A percentile compares a stretch with the other conserved stretches of the same genome.
Conservation (phyloP, 2,888 invertebrate genomes). For the Drosophila helvetica region DNA sequence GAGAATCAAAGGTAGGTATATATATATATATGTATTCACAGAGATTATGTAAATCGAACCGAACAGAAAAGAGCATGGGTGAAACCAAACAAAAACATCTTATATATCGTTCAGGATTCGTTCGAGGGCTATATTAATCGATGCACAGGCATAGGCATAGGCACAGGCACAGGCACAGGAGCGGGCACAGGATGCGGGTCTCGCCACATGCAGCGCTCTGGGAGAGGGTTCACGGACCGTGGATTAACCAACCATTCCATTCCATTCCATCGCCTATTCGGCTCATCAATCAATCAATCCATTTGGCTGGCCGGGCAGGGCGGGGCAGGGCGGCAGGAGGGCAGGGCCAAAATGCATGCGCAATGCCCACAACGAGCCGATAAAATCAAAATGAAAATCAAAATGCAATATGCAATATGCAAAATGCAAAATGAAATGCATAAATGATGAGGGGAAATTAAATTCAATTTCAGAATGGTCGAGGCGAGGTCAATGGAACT, state of each 20-base stretch:
- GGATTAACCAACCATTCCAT: neutral
- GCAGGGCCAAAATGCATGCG: slow-evolving; percentile 48
- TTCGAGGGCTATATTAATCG: too few relatives aligned
- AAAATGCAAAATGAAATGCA: slow-evolving; percentile 33
- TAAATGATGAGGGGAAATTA: slow-evolving; percentile 20
- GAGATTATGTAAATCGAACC: slow-evolving; percentile 17
- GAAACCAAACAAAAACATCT: neutral
- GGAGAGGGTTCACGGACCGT: neutral
- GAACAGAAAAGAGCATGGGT: slow-evolving; percentile 19
- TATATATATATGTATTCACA: slow-evolving; percentile 19
- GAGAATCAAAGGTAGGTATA: slow-evolving; percentile 25
- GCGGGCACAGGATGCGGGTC: neutral
- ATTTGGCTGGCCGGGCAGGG: slow-evolving; percentile 27
- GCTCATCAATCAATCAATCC: slow-evolving; percentile 30
- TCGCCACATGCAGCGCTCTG: neutral
- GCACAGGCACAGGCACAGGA: neutral
- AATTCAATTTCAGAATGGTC: slow-evolving; percentile 7
- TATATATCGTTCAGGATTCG: too few relatives aligned
- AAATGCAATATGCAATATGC: slow-evolving; percentile 27
- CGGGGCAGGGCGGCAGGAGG: slow-evolving; percentile 1
- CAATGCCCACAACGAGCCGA: slow-evolving; percentile 26
- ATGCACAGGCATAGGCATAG: too few relatives aligned
- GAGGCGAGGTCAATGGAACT: slow-evolving; percentile 11
- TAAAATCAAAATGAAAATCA: slow-evolving; percentile 40
- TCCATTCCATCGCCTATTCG: neutral